Base-by-base conservation (phyloP, 2,888 invertebrate genomes). In the Drosophila putrida region DNA sequence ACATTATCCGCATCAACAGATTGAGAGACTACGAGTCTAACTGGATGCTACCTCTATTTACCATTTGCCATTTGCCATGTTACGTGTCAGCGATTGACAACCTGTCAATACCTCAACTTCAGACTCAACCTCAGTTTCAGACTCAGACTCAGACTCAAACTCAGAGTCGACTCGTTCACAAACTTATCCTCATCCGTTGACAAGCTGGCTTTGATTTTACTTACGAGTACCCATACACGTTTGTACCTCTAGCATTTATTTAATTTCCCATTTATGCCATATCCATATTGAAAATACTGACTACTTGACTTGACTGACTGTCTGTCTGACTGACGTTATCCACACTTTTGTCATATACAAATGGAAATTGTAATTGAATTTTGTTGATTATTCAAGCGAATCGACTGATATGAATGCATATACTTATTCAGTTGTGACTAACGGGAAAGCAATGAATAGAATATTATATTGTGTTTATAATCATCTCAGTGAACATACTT, bases 231-330 rank as follows among this genome's bases (percentile, higher is more conserved):
- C 36, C 20, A 25, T 39, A 35, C 31, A 43, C 25, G 44, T 62
- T 63, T 59, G 43, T 41, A 61, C 44, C 47, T 57, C 36, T 49
- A 67, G 53, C 64, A 67, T 65, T 68, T 75, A 81, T 76, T 87
- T 77, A 76, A 81, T 84, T 84, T 81, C 84, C 84, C 70, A 59
- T 70, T 73, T 58, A 51, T 53, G 46, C 9, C 47, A 43, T 36
- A 49, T 61, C 27, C 27, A 41, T 59, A 63, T 46, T 54, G 15
- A 36, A 53, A 62, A 25, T 27, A 35, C 28, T 35, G 15, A 31
- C 20, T 39, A 2, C 6, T 10, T 43, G 15, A n/a, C 49, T 51
- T 11, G 8, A 20, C 43, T 25, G 36, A n/a, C 33, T 9, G 57
- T 39, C 27, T 43, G 61, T 13, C 67, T 27, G 49, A 28, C 35